Conservation (phyloP, 2,797 vertebrate species). For the Varecia variegata region DNA sequence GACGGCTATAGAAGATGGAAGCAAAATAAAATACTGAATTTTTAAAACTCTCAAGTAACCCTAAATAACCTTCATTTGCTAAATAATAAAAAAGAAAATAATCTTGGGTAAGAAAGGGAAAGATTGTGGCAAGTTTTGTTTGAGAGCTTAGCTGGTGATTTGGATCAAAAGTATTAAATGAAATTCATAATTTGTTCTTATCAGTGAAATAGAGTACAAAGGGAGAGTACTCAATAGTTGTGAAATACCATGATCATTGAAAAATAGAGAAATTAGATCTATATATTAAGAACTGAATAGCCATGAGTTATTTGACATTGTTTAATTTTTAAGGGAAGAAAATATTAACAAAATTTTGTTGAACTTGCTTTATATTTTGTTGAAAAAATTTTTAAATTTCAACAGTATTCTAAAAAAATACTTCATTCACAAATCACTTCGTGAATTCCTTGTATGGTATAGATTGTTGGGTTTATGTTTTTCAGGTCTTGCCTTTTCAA, state of each 20-base stretch:
- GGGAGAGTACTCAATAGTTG: background rate
- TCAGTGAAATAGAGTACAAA: constrained; percentile 1
- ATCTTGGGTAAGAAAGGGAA: background rate
- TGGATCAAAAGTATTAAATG: background rate
- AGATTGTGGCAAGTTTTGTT: background rate
- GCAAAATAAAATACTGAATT: constrained; percentile 1
- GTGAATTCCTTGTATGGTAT: constrained; percentile 31
- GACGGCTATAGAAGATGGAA: background rate
- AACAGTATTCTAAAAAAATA: background rate
- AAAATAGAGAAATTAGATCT: constrained; percentile 2
- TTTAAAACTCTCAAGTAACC: constrained; percentile 1
- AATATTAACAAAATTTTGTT: constrained; percentile 20
- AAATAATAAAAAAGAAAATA: constrained; percentile 44
- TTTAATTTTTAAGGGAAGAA: constrained; percentile 38
- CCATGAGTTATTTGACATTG: background rate
- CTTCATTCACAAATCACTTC: background rate
- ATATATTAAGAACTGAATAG: background rate
- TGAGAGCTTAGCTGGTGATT: background rate
- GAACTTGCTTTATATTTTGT: constrained; percentile 31
- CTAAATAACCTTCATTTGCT: constrained; percentile 18
- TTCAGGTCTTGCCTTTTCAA: constrained; percentile 87
- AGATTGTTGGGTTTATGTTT: constrained; percentile 59
- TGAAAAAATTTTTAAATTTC: background rate
- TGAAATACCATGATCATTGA: background rate
- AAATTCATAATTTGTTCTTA: constrained; percentile 24